A percentile compares a stretch with the other conserved stretches of the same genome.
phyloP scores from a whole-genome alignment of 2,888 invertebrate genomes.

The Heliothis peltigera region DNA sequence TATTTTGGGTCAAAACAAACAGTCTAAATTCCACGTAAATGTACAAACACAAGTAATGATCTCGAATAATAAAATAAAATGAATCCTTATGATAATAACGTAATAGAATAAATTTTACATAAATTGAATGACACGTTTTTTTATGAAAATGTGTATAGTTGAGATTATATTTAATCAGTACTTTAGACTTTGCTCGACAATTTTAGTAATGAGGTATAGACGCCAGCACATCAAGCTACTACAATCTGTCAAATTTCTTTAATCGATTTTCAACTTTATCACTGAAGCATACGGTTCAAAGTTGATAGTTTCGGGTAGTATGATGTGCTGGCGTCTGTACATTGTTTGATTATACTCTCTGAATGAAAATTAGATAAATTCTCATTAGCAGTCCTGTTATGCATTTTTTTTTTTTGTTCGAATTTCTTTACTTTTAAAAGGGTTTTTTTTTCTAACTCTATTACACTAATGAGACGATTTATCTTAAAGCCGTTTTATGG shows the following conservation, averaged over 20 bases:
- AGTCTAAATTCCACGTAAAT: conserved; percentile 24
- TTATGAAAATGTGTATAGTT: conserved; percentile 57
- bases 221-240: too few relatives aligned
- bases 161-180: conserved; percentile 55
- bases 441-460: too few relatives aligned
- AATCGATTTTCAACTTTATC: too few relatives aligned
- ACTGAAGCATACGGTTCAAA: too few relatives aligned
- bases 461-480: too few relatives aligned
- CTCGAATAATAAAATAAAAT: conserved; percentile 51
- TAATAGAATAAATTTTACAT: conserved; percentile 54
- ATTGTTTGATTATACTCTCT: conserved; percentile 34
- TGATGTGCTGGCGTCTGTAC: too few relatives aligned
- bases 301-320: too few relatives aligned
- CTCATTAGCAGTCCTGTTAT: conserved; percentile 8
- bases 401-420: conserved; percentile 13
- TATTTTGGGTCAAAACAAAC: conserved; percentile 12
- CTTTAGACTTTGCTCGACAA: conserved; percentile 52
- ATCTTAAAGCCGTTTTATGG: too few relatives aligned
- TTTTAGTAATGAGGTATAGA: conserved; percentile 62
- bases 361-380: conserved; percentile 24
- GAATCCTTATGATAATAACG: conserved; percentile 48
- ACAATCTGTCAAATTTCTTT: too few relatives aligned
- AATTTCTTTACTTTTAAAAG: neutral
- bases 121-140: conserved; percentile 57
- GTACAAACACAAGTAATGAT: conserved; percentile 40